phyloP scores from a whole-genome alignment of 2,113 vertebrate species.

The Sus scrofa region T2T-Sscrofa CM000813.6:102336001-102336500 shows the following conservation, averaged over 20 bases:
- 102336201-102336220: not conserved
- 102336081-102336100: not conserved
- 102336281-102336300: not conserved
- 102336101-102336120: not conserved
- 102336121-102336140: not conserved
- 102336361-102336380: not conserved
- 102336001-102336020: no score
- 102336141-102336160: not conserved
- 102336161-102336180: not conserved
- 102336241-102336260: not conserved
- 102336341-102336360: not conserved
- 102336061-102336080: not conserved
- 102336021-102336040: no score
- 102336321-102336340: not conserved
- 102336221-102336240: not conserved
- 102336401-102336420: not conserved
- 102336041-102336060: no score
- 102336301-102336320: not conserved
- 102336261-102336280: constrained; percentile 52
- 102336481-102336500: not conserved
- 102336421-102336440: not conserved
- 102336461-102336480: not conserved
- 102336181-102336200: not conserved
- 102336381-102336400: not conserved
- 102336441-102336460: constrained; percentile 5